Evolutionary conservation across 2,888 invertebrate species (phyloP), one percentile per base, ranked within the genome.

Genomic region (Orthonevra nobilis): DNA sequence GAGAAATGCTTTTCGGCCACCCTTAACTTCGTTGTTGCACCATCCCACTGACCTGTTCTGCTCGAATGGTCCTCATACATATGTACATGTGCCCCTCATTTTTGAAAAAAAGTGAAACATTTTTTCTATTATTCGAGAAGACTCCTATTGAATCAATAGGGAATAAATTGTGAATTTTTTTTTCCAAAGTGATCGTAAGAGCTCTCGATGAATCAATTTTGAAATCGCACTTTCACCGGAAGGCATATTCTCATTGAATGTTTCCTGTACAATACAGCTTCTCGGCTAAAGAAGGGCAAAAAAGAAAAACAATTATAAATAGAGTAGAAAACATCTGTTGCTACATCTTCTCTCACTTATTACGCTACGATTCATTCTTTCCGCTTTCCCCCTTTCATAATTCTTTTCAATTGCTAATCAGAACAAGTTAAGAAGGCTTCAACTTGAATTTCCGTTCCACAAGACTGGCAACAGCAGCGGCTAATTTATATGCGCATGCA

Each of bases 401-500:
- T 36, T 30, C 23, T 36, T 56, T 38, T 54, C 60, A 74, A 68
- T 68, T 74, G 68, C 68, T 74, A 74, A 74, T 74, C 74, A 68
- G 68, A 74, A 74, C 52, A 74, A 68, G 44, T 54, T 61, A 68
- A 68, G 60, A 68, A 74, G 38, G 30, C 68, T 74, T 61, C 74
- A 74, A 46, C 68, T 52, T 68, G 68, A 46, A 54, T 61, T 74
- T 68, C 60, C 68, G 60, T 68, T 54, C 48, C 40, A 54, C 60
- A 58, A 72, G 32, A 63, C 52, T 40, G 40, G 56, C 44, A 50
- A 23, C 68, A 60, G 32, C 69, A 56, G 61, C 30, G 48, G 50
- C 75, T 75, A 75, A 75, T 75, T 75, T 63, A 69, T 63, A 75
- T 63, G 69, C 69, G 69, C 54, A 75, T 75, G 75, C 68, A 75